Evolutionary conservation across 2,888 invertebrate species (phyloP), one percentile per base, ranked within the genome.

Genomic region (Platynereis dumerilii): DNA sequence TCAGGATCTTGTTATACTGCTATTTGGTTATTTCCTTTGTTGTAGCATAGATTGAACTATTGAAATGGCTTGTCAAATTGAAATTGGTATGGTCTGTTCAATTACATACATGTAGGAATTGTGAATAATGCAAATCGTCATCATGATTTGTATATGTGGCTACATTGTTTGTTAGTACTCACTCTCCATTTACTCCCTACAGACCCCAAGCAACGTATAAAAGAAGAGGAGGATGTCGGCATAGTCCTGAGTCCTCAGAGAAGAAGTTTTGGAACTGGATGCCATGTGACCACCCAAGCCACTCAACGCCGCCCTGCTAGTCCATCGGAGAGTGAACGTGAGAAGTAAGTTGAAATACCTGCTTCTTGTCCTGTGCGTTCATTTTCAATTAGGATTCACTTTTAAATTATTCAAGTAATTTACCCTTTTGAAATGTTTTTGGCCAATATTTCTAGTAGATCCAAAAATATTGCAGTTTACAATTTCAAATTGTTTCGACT

Each of bases 201-300:
- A 67, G 83, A 84, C 73, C 82, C 82, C 2, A 79, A 80, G 69
- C 92, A 92, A 81, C 89, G 92, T 58, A 87, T 92, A 59, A 90
- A 91, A 72, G 68, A 69, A 39, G 65, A 60, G 44, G 92, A 92
- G 83, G 92, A 92, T 84, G 92, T 92, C 83, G 91, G 91, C 59
- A 92, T 93, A 74, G 91, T 93, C 73, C 86, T 94, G 76, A 92
- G 92, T 73, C 94, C 93, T 60, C 93, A 93, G 84, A 88, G 93
- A 15, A 88, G 92, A 72, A 92, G 91, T 77, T 93, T 93, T 86
- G 92, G 91, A 76, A 91, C 92, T 17, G 93, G 93, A 64, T 94
- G 94, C 85, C 92, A 91, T 74, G 92, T 92, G 64, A 88, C 89
- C 17, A 44, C 67, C 22, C 44, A 34, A 15, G 22, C 63, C 1